Base-by-base conservation (phyloP, 2,797 vertebrate species). In the Chaenodraco wilsoni region DNA sequence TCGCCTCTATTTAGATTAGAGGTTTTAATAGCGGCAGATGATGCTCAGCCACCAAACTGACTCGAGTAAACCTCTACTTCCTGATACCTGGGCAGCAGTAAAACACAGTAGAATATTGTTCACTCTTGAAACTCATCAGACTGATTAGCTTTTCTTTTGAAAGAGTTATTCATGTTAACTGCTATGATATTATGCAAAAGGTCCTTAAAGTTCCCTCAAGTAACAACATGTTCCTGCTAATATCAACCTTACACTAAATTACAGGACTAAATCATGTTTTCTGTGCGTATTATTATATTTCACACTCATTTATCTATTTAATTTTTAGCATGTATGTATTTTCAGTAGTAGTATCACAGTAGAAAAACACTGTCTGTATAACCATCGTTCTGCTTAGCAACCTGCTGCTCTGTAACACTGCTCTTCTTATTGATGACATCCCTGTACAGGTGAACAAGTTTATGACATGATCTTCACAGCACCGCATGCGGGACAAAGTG, bases 401-500 rank as follows among this genome's bases (percentile, higher is more conserved):
- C 44, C n/a, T 58, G 27, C 44, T 49, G 56, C 27, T 59, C 14
- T 72, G 19, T 31, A 56, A 66, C 40, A n/a, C 11, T 11, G 23
- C 11, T 65, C 46, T 19, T 66, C 41, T 56, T 48, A 55, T 31
- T 41, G 31, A 69, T 81, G 23, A 67, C 10, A 19, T 69, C 64
- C 66, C 68, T 41, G 52, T 65, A 33, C 50, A 37, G 51, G 65
- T 74, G 59, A 86, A 76, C 85, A 21, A 33, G 19, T 58, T 72
- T 80, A 89, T 91, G 84, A 49, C 66, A 54, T 74, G 73, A 90
- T 84, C 79, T 89, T 89, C 84, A 90, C 69, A 63, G 79, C 79
- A 13, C 59, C 44, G 54, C 37, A 40, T 72, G 66, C 31, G 23
- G 76, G 76, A 79, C 81, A 78, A 76, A 71, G 72, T 81, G 40